A percentile compares a stretch with the other conserved stretches of the same genome.
Conservation (phyloP, 2,113 vertebrate genomes). For the human region DNA sequence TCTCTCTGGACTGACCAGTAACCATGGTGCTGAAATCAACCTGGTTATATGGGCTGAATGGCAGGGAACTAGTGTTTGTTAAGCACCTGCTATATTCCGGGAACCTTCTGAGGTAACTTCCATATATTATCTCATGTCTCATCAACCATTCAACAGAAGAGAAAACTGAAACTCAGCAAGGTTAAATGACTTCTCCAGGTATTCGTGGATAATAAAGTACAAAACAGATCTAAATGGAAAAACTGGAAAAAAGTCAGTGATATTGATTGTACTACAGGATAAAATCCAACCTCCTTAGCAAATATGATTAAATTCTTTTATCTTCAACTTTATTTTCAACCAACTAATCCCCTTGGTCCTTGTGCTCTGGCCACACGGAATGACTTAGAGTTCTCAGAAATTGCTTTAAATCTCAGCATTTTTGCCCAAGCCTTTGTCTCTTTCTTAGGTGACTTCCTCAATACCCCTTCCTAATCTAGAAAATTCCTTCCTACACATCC, state of each 20-base stretch:
- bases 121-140: not conserved
- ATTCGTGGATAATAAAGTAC: not conserved
- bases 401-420: not conserved
- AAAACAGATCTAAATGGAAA: not conserved
- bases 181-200: not conserved
- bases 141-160: not conserved
- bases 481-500: not conserved
- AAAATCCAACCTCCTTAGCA: not conserved
- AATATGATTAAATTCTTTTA: not conserved
- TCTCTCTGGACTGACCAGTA: not conserved
- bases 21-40: constrained; percentile 19
- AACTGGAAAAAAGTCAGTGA: not conserved
- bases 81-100: not conserved
- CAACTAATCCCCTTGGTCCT: not conserved
- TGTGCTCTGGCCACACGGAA: not conserved
- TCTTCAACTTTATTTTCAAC: not conserved
- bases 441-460: not conserved
- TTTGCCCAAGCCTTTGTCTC: not conserved
- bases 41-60: not conserved
- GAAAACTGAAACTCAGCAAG: not conserved
- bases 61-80: not conserved
- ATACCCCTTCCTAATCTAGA: not conserved
- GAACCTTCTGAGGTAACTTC: not conserved
- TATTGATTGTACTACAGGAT: not conserved
- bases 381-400: not conserved